phyloP scores from a whole-genome alignment of 2,113 vertebrate species.

The Actinemys pallida region DNA sequence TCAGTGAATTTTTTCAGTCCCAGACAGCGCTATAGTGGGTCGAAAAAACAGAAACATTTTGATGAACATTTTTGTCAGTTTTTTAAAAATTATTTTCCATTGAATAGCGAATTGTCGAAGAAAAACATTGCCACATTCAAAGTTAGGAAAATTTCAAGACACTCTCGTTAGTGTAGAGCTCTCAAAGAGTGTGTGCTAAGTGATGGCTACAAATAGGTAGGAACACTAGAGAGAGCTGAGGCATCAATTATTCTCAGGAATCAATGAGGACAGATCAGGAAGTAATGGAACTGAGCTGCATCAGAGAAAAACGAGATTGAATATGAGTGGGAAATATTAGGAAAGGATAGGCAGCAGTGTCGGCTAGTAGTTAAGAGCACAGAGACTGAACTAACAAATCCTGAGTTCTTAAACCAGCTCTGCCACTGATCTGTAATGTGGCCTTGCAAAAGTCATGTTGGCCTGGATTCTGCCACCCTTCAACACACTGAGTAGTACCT shows the following conservation, averaged over 20 bases:
- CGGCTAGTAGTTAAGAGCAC: too few species aligned
- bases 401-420: not conserved
- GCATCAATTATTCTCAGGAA: constrained; percentile 27
- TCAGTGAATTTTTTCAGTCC: not conserved
- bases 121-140: not conserved
- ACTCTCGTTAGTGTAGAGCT: not conserved
- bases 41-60: not conserved
- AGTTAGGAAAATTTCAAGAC: not conserved
- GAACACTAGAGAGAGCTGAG: not conserved
- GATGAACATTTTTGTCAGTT: not conserved
- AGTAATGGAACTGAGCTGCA: constrained; percentile 2
- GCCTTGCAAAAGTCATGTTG: not conserved
- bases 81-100: not conserved
- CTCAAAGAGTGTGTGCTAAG: not conserved
- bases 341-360: not conserved
- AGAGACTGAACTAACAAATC: too few species aligned
- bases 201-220: constrained; percentile 9
- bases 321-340: not conserved
- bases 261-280: not conserved
- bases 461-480: not conserved
- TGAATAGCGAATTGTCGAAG: not conserved
- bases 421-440: not conserved
- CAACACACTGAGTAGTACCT: not conserved
- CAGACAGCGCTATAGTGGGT: not conserved
- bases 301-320: not conserved